Evolutionary conservation across 2,888 invertebrate genomes (phyloP).

Genomic region (Molanna angustata): DNA sequence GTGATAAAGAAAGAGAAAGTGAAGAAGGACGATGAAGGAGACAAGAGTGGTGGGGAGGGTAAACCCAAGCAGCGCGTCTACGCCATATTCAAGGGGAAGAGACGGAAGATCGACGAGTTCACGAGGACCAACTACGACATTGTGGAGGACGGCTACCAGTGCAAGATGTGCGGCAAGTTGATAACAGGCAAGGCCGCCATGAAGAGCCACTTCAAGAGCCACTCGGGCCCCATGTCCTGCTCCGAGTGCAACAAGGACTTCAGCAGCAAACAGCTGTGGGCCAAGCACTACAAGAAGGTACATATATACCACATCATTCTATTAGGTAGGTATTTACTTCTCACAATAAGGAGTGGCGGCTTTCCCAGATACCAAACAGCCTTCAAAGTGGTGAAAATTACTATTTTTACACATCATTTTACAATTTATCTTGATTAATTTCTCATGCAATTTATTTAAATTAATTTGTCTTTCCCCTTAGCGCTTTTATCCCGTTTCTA

Average conservation of each 20-base stretch:
- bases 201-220: conserved; percentile 22
- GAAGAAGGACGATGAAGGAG: neutral
- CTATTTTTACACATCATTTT: too few species aligned
- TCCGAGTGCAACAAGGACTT: conserved; percentile 21
- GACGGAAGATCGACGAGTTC: conserved; percentile 18
- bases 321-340: too few species aligned
- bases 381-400: too few species aligned
- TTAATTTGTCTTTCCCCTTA: too few species aligned
- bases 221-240: conserved; percentile 20
- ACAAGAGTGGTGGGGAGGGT: conserved; percentile 1
- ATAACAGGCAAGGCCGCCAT: conserved; percentile 19
- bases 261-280: conserved; percentile 20
- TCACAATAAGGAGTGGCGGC: too few species aligned
- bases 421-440: too few species aligned
- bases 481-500: too few species aligned
- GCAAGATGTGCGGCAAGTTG: conserved; percentile 19
- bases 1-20: conserved; percentile 7
- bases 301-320: neutral
- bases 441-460: too few species aligned
- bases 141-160: conserved; percentile 19
- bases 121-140: conserved; percentile 18
- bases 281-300: conserved; percentile 18
- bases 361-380: too few species aligned
- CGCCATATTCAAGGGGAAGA: conserved; percentile 13
- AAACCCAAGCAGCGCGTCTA: conserved; percentile 11